Base-by-base conservation (phyloP, 1,140 invertebrate species). In the Bombus waltoni region DNA sequence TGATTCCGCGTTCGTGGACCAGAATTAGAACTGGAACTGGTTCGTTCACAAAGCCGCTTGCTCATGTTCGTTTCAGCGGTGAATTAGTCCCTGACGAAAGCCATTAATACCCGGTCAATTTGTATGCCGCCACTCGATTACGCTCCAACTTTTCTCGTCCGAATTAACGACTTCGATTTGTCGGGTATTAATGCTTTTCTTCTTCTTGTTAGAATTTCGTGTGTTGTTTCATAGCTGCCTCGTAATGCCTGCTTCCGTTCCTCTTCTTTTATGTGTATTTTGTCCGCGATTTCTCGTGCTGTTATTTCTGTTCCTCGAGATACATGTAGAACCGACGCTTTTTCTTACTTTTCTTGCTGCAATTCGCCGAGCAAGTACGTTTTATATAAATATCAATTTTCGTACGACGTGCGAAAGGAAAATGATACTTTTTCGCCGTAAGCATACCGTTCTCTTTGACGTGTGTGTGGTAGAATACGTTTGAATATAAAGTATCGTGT, bases 61-160 rank as follows among this genome's bases (percentile, higher is more conserved):
- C 32, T 53, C 13, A 13, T 44, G 9, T 44, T 15, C 28, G 44
- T 79, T 59, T 47, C 18, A 32, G 18, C 22, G 38, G 35, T 53
- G 47, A 71, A 42, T n/a, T 68, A 40, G 13, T n/a, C 18, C 10
- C 32, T 32, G 47, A 11, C 47, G n/a, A 40, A 11, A 40, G 11
- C 62, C 74, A 65, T 84, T 79, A 84, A 44, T 57, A 25, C 2
- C 22, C 18, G 25, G 22, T 18, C 42, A 83, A 83, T 83, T 77
- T 70, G 71, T 57, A 65, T 40, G 10, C 73, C n/a, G 35, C 47
- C 40, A 35, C 47, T 57, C 47, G 22, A 83, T 66, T 47, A 25
- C n/a, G 5, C 1, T 25, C 2, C 18, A 1, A 32, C 10, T 9
- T 75, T 38, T 76, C 42, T 38, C 32, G 28, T 8, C 15, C 22